Evolutionary conservation across 2,888 invertebrate genomes (phyloP).

Genomic region (Drosophila histrio): DNA sequence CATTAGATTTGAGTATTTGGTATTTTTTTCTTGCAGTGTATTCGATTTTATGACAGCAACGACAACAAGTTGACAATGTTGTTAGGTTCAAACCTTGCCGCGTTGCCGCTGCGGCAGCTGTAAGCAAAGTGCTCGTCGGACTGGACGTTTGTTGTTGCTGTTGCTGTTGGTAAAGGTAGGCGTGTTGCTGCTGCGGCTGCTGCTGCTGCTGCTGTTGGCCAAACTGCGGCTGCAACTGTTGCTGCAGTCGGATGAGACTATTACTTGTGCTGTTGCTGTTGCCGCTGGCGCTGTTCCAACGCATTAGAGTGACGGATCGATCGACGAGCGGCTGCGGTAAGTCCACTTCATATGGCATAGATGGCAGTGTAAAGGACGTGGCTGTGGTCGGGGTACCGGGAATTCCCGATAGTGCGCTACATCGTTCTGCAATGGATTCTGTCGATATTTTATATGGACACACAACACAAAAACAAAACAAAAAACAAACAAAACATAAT

Average conservation of each 20-base stretch:
- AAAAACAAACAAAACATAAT: slow-evolving; percentile 26
- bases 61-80: slow-evolving; percentile 41
- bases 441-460: slow-evolving; percentile 66
- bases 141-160: slow-evolving; percentile 45
- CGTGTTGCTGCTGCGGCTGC: slow-evolving; percentile 50
- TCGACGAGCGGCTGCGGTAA: slow-evolving; percentile 89
- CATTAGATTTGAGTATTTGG: slow-evolving; percentile 31
- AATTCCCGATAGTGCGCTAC: slow-evolving; percentile 87
- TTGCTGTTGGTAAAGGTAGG: slow-evolving; percentile 43
- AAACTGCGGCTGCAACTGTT: slow-evolving; percentile 33
- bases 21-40: slow-evolving; percentile 39
- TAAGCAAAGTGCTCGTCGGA: slow-evolving; percentile 70
- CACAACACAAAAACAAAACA: slow-evolving; percentile 57
- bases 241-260: slow-evolving; percentile 79
- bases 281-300: slow-evolving; percentile 83
- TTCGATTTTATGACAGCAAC: slow-evolving; percentile 46
- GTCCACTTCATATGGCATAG: slow-evolving; percentile 87
- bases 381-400: slow-evolving; percentile 81
- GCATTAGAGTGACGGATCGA: slow-evolving; percentile 87
- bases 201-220: slow-evolving; percentile 24
- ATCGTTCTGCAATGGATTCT: slow-evolving; percentile 87
- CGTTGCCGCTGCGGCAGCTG: slow-evolving; percentile 85
- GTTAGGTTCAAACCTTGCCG: slow-evolving; percentile 85
- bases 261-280: slow-evolving; percentile 64
- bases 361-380: slow-evolving; percentile 85